Base-by-base conservation (phyloP, 2,113 vertebrate genomes). In the cattle (Bos taurus) region DNA sequence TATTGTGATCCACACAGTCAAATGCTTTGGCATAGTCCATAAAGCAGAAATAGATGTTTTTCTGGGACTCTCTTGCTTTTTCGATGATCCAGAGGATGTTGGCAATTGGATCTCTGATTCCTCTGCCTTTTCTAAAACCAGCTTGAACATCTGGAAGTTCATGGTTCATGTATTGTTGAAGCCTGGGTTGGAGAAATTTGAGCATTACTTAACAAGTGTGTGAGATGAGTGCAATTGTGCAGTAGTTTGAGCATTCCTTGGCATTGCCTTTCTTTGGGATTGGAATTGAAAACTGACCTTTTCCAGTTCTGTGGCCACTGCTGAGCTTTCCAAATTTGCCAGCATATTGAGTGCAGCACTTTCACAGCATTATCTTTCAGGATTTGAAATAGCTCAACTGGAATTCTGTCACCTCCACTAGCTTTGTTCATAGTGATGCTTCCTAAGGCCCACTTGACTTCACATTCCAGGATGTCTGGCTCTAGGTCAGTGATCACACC, bases 81-180 rank as follows among this genome's bases (percentile, higher is more conserved):
- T 57, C 3, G 0, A 1, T 57, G 56, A 9, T 3, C 21, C 56
- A 57, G 56, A 3, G 0, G 30, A 64, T 64, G 30, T 64, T 17
- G 30, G 62, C 62, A 64, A 64, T 17, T 64, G 1, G 30, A 64
- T 33, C 62, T 64, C 62, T 64, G 62, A 3, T 64, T 33, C 30
- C 7, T 64, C 62, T 64, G 62, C 30, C 30, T 64, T 64, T 33
- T 64, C 30, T 33, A 33, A 64, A 33, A 64, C 30, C 30, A 33
- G 62, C 62, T 64, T 64, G 62, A 64, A 33, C 15, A 64, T 64
- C 62, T 17, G 62, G 15, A 33, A 64, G 1, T 64, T 64, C 15
- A 16, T 3, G 0, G 60, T 33, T 64, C 30, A 64, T 8, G 15
- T 17, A 64, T 33, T 64, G 3, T 33, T 33, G 60, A 64, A 33